Base-by-base conservation (phyloP, 2,888 invertebrate genomes). In the Acrocyrtus sp. region DNA sequence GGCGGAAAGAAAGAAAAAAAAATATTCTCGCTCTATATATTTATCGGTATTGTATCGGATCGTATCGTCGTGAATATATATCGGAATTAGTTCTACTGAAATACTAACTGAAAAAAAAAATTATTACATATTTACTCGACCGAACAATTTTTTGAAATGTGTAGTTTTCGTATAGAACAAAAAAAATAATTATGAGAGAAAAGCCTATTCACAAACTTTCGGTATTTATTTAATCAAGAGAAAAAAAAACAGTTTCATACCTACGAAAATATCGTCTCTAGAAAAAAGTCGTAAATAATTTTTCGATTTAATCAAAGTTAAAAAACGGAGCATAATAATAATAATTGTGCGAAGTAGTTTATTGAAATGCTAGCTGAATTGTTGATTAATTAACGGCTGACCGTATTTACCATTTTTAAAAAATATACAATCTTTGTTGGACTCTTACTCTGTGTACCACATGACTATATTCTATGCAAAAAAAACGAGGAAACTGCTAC, bases 21-120 rank as follows among this genome's bases (percentile, higher is more conserved):
- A 27, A 34, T 56, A 57, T 57, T 65, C 65, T 54, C 65, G 53
- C 65, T 65, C 39, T 62, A 62, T 60, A 69, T 48, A 45, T 10
- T 58, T 70, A 50, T 51, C 47, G 47, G 51, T 48, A 56, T 65
- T 47, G 47, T 61, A 56, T 47, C 65, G 56, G 26, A 65, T 53
- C 41, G 39, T 47, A 19, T 17, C 41, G 17, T 19, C 47, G 21
- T 19, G 26, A 51, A 51, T n/a, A 51, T 19, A 12, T 12, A 51
- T n/a, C 24, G 51, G 21, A 24, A 51, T 21, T 22, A 51, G 27
- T 51, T 21, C 12, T 26, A 45, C 19, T 45, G 17, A 45, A 45
- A 45, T 34, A 34, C 34, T 34, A 34, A 34, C 34, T n/a, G n/a
- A n/a, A n/a, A n/a, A n/a, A n/a, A n/a, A 45, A 45, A 45, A 45